Conservation (phyloP, 2,113 vertebrate genomes). For the Sminthopsis crassicaudata region DNA sequence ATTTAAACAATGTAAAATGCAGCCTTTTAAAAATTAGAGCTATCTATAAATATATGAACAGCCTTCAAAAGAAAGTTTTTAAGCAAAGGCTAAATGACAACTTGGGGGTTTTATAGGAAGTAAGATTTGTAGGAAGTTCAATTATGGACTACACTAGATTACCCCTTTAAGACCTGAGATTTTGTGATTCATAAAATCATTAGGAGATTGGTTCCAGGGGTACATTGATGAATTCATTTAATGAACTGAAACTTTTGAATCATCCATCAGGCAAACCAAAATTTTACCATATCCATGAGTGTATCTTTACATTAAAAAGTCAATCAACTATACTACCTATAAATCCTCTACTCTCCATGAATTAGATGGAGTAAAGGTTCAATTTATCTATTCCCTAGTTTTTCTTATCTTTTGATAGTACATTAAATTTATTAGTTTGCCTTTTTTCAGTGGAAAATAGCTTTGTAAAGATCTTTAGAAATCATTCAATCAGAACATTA, state of each 20-base stretch:
- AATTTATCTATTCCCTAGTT: not conserved
- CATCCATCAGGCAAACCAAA: not conserved
- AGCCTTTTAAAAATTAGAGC: not conserved
- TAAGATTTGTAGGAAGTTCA: too few relatives aligned
- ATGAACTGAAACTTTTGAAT: not conserved
- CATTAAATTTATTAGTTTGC: not conserved
- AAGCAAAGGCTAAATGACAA: too few relatives aligned
- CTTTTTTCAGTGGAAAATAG: too few relatives aligned
- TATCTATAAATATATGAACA: not conserved
- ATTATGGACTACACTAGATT: too few relatives aligned
- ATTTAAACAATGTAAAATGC: not conserved
- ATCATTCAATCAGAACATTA: too few relatives aligned
- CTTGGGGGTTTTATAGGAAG: too few relatives aligned
- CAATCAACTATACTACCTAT: not conserved
- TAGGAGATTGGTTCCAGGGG: not conserved
- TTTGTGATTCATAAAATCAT: not conserved
- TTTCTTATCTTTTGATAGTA: not conserved
- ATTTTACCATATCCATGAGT: not conserved
- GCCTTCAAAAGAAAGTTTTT: too few relatives aligned
- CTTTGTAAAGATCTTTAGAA: too few relatives aligned
- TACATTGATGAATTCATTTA: not conserved
- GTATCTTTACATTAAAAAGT: too few relatives aligned
- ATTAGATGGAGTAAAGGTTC: not conserved
- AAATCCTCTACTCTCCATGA: not conserved
- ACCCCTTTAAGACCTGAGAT: too few relatives aligned